Conservation (phyloP, 2,797 vertebrate species). For the Spheniscus humboldti region DNA sequence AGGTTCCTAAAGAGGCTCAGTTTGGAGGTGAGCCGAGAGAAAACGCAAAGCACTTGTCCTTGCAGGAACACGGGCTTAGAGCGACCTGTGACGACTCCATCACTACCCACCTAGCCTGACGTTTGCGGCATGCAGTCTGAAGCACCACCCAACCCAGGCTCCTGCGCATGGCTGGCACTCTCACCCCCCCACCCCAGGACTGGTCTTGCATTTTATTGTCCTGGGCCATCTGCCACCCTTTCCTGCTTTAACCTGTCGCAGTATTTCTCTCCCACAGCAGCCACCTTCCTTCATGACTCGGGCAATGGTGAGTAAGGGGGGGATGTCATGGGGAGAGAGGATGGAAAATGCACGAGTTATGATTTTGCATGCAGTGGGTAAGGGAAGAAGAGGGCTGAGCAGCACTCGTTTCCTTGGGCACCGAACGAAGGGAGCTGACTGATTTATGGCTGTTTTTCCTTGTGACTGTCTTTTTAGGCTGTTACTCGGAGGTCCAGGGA, state of each 20-base stretch:
- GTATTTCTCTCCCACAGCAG: conserved; percentile 8
- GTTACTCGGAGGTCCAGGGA: background rate
- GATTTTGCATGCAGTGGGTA: conserved; percentile 20
- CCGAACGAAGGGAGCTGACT: background rate
- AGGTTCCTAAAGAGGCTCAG: background rate
- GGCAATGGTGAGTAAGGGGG: background rate
- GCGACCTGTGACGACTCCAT: background rate
- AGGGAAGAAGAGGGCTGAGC: conserved; percentile 47
- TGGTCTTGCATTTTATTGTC: background rate
- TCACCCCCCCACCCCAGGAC: background rate
- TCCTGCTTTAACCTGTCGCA: background rate
- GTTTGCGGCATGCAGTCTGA: background rate
- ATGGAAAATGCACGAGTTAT: conserved; percentile 23
- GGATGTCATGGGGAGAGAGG: conserved; percentile 13
- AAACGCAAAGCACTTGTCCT: background rate
- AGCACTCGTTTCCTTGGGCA: background rate
- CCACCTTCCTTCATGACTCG: conserved; percentile 5
- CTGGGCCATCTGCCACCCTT: background rate
- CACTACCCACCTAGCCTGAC: background rate
- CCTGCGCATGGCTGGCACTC: background rate
- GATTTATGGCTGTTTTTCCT: background rate
- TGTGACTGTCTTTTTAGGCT: background rate
- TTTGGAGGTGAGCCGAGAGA: background rate
- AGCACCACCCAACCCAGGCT: background rate
- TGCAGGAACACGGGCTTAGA: background rate